Evolutionary conservation across 2,888 invertebrate species (phyloP).

Genomic region (Therioaphis trifolii): DNA sequence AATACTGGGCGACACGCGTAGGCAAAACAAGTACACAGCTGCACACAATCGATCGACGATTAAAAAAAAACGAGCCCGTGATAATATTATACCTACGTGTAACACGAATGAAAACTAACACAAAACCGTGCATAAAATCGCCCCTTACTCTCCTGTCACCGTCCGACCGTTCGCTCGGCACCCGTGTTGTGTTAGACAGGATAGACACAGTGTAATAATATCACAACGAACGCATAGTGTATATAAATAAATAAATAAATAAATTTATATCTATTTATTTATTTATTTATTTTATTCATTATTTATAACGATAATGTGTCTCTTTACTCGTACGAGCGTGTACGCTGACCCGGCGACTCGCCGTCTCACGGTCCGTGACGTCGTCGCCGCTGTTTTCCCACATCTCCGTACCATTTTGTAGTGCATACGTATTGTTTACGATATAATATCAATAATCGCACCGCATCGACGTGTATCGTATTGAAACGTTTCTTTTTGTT

Average conservation of each 20-base stretch:
- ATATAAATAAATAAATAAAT: not conserved
- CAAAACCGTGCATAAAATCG: conserved; percentile 41
- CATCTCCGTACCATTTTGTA: no score
- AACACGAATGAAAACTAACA: conserved; percentile 45
- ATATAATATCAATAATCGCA: not conserved
- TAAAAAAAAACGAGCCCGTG: no score
- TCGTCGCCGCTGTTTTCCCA: no score
- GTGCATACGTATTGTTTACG: no score
- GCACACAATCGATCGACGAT: conserved; percentile 25
- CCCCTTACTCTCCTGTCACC: conserved; percentile 40
- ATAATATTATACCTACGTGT: no score
- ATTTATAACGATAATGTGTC: not conserved
- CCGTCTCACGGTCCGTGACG: no score
- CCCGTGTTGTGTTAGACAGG: no score
- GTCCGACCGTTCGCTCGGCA: conserved; percentile 64
- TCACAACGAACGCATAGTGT: not conserved
- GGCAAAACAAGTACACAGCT: conserved; percentile 31
- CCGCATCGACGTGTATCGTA: not conserved
- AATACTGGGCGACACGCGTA: conserved; percentile 15
- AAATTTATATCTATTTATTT: no score
- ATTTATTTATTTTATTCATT: no score
- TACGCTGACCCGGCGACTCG: no score
- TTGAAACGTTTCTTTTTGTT: conserved; percentile 62
- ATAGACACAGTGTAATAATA: not conserved
- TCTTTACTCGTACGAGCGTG: not conserved